Evolutionary conservation across 2,113 vertebrate genomes (phyloP).

Genomic region (Delphinus delphis): DNA sequence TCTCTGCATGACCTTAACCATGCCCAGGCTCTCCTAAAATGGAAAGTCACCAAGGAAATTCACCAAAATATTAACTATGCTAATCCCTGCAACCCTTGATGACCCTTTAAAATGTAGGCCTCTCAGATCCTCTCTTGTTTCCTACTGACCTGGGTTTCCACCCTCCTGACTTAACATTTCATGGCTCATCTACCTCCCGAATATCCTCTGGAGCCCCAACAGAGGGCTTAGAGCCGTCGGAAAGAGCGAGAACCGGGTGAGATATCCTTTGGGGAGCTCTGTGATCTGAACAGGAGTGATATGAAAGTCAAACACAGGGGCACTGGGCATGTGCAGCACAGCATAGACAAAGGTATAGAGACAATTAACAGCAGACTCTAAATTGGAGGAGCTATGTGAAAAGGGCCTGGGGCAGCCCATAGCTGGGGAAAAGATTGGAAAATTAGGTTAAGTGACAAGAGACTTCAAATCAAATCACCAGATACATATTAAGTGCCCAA

Average conservation of each 20-base stretch:
- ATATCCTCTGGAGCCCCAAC: neutral
- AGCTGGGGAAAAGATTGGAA: neutral
- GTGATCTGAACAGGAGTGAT: neutral
- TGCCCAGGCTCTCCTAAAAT: neutral
- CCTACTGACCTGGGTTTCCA: neutral
- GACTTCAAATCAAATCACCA: constrained; percentile 33
- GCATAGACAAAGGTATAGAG: neutral
- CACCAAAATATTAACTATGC: neutral
- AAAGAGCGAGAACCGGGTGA: neutral
- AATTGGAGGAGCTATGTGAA: neutral
- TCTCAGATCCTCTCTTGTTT: neutral
- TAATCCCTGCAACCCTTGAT: neutral
- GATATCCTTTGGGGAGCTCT: neutral
- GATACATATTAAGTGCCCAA: neutral
- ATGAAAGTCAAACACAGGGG: neutral
- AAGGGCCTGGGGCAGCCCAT: neutral
- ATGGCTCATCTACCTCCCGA: neutral
- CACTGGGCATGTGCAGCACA: neutral
- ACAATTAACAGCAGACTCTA: neutral
- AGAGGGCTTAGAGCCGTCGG: neutral
- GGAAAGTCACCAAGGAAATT: neutral
- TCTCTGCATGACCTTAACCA: neutral
- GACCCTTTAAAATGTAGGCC: neutral
- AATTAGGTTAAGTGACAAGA: constrained; percentile 5
- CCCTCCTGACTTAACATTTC: neutral